Conservation (phyloP, 1,140 invertebrate genomes). For the Dinothrombium tinctorium region DNA sequence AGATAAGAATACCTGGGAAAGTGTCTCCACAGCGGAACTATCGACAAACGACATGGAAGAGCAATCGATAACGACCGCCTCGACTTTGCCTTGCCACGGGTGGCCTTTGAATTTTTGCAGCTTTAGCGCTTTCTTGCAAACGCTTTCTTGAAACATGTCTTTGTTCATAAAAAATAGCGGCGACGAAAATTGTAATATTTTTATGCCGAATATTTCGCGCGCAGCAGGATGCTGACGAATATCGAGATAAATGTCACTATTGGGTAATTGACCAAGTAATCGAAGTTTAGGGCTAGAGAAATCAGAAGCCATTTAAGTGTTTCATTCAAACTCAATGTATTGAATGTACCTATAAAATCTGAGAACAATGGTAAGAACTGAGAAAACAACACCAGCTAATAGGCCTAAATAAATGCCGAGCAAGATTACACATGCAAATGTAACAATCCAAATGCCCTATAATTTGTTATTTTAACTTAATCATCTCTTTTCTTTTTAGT, state of each 20-base stretch:
- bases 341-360: constrained; percentile 23
- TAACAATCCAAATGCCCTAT: constrained; percentile 27
- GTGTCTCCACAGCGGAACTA: constrained; percentile 11
- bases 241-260: constrained; percentile 51
- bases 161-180: constrained; percentile 26
- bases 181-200: constrained; percentile 25
- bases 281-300: constrained; percentile 14
- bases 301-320: no score
- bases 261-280: constrained; percentile 37
- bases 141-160: constrained; percentile 22
- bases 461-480: neutral
- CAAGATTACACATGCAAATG: constrained; percentile 26
- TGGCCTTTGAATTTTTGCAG: neutral
- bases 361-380: constrained; percentile 26
- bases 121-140: constrained; percentile 23
- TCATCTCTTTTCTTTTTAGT: neutral
- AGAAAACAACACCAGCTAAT: constrained; percentile 25
- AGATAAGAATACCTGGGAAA: constrained; percentile 14
- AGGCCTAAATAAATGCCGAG: constrained; percentile 29
- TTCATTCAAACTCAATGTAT: no score
- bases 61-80: constrained; percentile 14
- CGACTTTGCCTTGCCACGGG: neutral
- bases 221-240: constrained; percentile 34
- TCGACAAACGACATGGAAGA: constrained; percentile 13
- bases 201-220: constrained; percentile 22